Base-by-base conservation (phyloP, 2,113 vertebrate genomes). In the Heliornis fulica region DNA sequence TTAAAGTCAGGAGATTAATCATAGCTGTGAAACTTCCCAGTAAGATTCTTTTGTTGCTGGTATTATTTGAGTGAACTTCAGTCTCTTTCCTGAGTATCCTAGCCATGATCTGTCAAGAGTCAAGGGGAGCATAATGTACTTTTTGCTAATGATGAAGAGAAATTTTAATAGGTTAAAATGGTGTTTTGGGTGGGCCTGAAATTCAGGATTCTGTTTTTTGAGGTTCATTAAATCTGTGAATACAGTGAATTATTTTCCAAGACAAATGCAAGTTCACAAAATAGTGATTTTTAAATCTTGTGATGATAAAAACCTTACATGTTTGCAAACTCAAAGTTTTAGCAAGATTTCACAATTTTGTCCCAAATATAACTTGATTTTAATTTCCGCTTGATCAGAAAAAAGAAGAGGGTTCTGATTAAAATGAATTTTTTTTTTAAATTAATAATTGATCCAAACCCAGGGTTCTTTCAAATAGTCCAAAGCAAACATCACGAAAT, bases 91-190 rank as follows among this genome's bases (percentile, higher is more conserved):
- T 77, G 16, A 80, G 32, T 13, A n/a, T 75, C 50, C 32, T 6
- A 53, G 12, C n/a, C 45, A 10, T 61, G 21, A 5, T 59, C 21
- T 17, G 4, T n/a, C 51, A 82, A 59, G 34, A 56, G 38, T 20
- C 9, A 65, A 31, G 5, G 3, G 15, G 5, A 6, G 17, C 0
- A 0, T 31, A 79, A 71, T 15, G 9, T 21, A 15, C 20, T 43
- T 64, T 4, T 46, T 23, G 32, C 11, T 40, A 45, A 84, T 6
- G 7, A n/a, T 28, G 9, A 64, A 64, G 15, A 63, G 13, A 2
- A 64, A 16, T 54, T 66, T 61, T 50, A 59, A 46, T 38, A 23
- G 7, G 7, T 28, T 54, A 51, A 91, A 84, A 86, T 60, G 18
- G 6, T 41, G 7, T 2, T 76, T 71, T 32, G 10, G 4, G 7